phyloP scores from a whole-genome alignment of 2,888 invertebrate species.

The Encarsia formosa region DNA sequence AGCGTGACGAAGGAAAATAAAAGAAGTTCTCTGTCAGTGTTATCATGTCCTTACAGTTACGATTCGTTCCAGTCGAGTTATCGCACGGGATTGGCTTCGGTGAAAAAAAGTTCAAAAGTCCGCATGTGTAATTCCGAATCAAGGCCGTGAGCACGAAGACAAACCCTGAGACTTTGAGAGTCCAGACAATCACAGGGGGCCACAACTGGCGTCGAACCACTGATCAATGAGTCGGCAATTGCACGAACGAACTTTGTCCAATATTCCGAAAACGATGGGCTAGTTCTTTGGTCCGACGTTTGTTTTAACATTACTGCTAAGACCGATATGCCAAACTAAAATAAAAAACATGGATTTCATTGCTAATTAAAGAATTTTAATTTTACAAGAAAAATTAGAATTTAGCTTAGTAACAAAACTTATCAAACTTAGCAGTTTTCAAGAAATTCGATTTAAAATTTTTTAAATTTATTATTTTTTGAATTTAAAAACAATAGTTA shows the following conservation, averaged over 20 bases:
- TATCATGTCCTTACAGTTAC: too few species aligned
- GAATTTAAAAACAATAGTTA: too few species aligned
- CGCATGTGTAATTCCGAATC: constrained; percentile 40
- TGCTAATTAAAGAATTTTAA: too few species aligned
- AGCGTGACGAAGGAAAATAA: too few species aligned
- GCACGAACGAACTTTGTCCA: constrained; percentile 44
- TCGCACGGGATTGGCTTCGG: constrained; percentile 45
- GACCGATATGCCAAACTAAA: constrained; percentile 59
- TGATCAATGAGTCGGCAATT: constrained; percentile 38
- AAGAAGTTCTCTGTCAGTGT: too few species aligned
- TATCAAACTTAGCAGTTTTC: neutral
- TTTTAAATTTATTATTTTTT: too few species aligned
- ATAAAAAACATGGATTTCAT: too few species aligned
- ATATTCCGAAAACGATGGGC: constrained; percentile 4
- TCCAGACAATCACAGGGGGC: constrained; percentile 43
- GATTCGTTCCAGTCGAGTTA: too few species aligned
- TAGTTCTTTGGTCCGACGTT: constrained; percentile 38
- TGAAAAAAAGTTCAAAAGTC: constrained; percentile 42
- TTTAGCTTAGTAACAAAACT: neutral
- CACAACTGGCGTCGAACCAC: constrained; percentile 37
- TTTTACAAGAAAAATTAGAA: too few species aligned
- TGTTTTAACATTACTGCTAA: constrained; percentile 55
- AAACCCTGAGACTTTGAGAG: constrained; percentile 40
- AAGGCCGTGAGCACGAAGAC: constrained; percentile 41
- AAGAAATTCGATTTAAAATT: neutral